Evolutionary conservation across 2,113 vertebrate genomes (phyloP), one percentile per base, ranked within the genome.

Genomic region (Verasper variegatus): DNA sequence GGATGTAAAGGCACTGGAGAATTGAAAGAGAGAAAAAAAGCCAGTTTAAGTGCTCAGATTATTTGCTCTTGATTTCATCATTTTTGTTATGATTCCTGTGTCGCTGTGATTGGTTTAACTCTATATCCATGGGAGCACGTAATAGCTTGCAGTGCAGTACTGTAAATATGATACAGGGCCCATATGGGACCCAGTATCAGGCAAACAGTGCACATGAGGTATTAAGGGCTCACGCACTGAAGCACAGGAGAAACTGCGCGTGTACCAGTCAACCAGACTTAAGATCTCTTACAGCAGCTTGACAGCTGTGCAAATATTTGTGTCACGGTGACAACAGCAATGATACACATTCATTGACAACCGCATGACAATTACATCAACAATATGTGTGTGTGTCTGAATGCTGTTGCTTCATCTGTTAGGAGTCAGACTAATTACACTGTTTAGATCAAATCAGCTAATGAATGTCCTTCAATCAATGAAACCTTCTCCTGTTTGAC

Each of bases 391-490:
- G 40, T 40, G 11, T 40, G 40, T 40, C 2, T 42, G 11, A 40
- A 10, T 11, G 37, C 37, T 13, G 10, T 42, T 42, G 40, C 40
- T 13, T 42, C 40, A 42, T 42, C 40, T 42, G 40, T 12, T 3
- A 42, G 40, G 40, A 42, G 40, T 42, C 40, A 42, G 40, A 42
- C 40, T 42, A 42, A 42, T 42, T 42, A 42, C 40, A 12, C 40
- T 12, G 40, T 42, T 42, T 42, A 42, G 12, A 42, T 42, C 40
- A 72, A 76, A 69, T 45, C 14, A 74, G 21, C 63, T 78, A 73
- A 86, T 86, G 54, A 83, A 80, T 90, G 71, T 65, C 47, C 10
- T 8, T 14, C 76, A 78, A 86, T 86, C 86, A 82, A 83, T 74
- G 69, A 72, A 18, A 68, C 64, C 75, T 83, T 75, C 67, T 66